Evolutionary conservation across 1,140 invertebrate species (phyloP), one percentile per base, ranked within the genome.

Genomic region (Teleogryllus occipitalis): DNA sequence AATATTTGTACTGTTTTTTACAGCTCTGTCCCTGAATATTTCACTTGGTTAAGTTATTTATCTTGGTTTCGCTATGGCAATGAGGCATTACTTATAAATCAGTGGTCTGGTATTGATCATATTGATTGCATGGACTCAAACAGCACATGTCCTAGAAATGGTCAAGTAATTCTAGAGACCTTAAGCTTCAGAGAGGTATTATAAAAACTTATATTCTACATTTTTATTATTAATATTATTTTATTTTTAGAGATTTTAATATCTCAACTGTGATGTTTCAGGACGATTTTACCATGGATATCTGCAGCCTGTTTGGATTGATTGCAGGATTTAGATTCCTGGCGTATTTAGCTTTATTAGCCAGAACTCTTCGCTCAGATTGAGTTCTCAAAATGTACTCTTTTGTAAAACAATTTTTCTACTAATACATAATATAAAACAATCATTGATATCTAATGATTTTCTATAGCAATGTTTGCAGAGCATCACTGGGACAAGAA

Each of bases 61-160:
- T 98, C 96, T 0, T 99, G 97, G 96, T 98, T 99, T 87, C 91
- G 93, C 76, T 98, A 97, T 85, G 95, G 94, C 74, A 97, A 96
- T 86, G 97, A 98, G 87, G 94, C 96, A 0, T 87, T 98, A 1
- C 88, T 95, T n/a, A 93, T 98, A 76, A 98, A 97, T 87, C 96
- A 99, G 85, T 99, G 97, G 97, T 85, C 89, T 0, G 90, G 91
- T 18, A 88, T 97, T 22, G 90, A 92, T 14, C 84, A 85, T 21
- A 84, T 86, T 78, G 95, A 95, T 82, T 88, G 88, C 12, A 92
- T 92, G 73, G 86, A 89, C 48, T 89, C 88, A 79, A 94, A 93
- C 84, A 89, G 90, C 15, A 92, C 93, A 7, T 96, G 94, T 84
- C 92, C 92, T 0, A 90, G 88, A 79, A 92, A 90, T 75, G 96